Conservation (phyloP, 35 echinoderm and acorn worm genomes). For the Apostichopus parvimensis region DNA sequence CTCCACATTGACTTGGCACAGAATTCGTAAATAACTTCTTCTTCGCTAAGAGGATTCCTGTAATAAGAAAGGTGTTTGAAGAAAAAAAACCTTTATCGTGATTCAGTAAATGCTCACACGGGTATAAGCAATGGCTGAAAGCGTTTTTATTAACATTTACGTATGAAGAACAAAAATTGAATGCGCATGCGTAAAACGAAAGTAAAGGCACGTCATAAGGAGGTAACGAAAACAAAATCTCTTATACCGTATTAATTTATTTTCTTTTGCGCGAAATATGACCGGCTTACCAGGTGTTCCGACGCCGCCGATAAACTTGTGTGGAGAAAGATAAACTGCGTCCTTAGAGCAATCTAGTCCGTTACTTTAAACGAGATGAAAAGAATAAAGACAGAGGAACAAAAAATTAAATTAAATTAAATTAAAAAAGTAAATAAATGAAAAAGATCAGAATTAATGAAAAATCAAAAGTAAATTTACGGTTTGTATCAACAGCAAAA, state of each 20-base stretch:
- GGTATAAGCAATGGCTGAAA: too few relatives aligned
- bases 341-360: conserved; percentile 73
- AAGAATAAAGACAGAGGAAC: too few relatives aligned
- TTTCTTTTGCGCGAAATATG: not conserved
- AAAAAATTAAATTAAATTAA: too few relatives aligned
- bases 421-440: too few relatives aligned
- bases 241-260: not conserved
- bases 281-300: conserved; percentile 79
- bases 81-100: not conserved
- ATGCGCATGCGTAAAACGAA: too few relatives aligned
- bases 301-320: conserved; percentile 93
- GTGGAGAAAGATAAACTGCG: conserved; percentile 87
- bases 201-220: too few relatives aligned
- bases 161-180: too few relatives aligned
- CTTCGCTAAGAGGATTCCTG: conserved; percentile 84
- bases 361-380: not conserved
- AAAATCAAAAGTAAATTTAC: too few relatives aligned
- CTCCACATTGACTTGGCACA: conserved; percentile 69
- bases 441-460: too few relatives aligned
- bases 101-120: too few relatives aligned
- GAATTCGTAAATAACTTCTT: conserved; percentile 79
- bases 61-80: not conserved
- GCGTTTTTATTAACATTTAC: too few relatives aligned
- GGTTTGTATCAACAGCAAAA: too few relatives aligned
- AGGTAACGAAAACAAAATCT: not conserved